These are phyloP conservation scores for Drosophila pectinifera DNA, from an alignment of 1,140 invertebrate species.

Conservation along the genomic window DNA sequence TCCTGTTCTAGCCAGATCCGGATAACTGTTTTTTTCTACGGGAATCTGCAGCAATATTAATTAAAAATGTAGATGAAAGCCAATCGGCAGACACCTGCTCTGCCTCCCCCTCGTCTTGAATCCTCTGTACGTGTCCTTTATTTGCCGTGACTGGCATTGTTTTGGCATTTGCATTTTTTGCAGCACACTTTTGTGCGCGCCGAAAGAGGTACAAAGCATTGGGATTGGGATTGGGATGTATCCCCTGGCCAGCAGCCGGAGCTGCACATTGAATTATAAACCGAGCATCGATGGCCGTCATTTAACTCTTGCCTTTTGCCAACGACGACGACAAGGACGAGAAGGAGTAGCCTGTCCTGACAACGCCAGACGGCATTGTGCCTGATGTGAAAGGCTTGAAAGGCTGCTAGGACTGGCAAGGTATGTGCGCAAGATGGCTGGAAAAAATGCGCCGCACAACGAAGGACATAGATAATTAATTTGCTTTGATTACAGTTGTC, in stretches of 20 bases:
- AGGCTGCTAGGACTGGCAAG: conserved; percentile 14
- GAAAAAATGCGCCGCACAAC: conserved; percentile 30
- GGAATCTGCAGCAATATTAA: conserved; percentile 34
- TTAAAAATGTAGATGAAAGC: conserved; percentile 34
- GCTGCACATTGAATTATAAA: conserved; percentile 43
- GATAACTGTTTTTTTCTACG: neutral
- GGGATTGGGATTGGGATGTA: conserved; percentile 10
- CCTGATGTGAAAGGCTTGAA: conserved; percentile 43
- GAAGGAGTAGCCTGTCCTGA: conserved; percentile 22
- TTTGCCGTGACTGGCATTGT: conserved; percentile 39
- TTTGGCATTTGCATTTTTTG: conserved; percentile 52
- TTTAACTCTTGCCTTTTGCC: conserved; percentile 53
- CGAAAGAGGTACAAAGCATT: conserved; percentile 10
- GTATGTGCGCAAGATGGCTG: conserved; percentile 18
- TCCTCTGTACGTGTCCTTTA: conserved; percentile 22
- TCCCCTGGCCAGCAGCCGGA: conserved; percentile 2
- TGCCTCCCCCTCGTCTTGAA: neutral
- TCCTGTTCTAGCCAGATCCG: neutral
- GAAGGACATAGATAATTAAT: conserved; percentile 71
- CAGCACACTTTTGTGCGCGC: conserved; percentile 13
- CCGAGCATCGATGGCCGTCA: conserved; percentile 51
- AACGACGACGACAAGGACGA: neutral
- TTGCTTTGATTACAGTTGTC: conserved; percentile 77
- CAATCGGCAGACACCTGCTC: conserved; percentile 17
- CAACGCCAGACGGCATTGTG: conserved; percentile 43